Percentiles rank a stretch among this genome's conserved stretches.
Evolutionary conservation across 2,797 vertebrate genomes (phyloP).

Genomic region (Aulostomus chinensis): DNA sequence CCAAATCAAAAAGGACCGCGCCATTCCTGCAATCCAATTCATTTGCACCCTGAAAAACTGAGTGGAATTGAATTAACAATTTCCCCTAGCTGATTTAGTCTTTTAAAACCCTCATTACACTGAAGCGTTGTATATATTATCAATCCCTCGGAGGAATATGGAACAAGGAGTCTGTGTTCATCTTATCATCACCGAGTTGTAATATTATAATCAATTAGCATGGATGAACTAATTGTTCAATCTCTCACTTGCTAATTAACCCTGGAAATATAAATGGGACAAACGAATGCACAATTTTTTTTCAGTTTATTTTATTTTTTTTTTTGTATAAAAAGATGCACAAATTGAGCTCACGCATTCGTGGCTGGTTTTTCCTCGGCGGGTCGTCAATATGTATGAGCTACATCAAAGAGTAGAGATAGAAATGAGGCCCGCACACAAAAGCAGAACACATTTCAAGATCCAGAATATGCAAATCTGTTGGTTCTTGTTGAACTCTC

Average conservation of each 20-base stretch:
- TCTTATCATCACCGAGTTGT: slow-evolving; percentile 68
- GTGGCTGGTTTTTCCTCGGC: slow-evolving; percentile 55
- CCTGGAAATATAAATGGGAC: slow-evolving; percentile 70
- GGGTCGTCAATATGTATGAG: slow-evolving; percentile 80
- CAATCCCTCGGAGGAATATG: slow-evolving; percentile 65
- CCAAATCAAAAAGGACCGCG: slow-evolving; percentile 57
- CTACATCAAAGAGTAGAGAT: slow-evolving; percentile 71
- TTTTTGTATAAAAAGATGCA: slow-evolving; percentile 1
- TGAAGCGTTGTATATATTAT: slow-evolving; percentile 74
- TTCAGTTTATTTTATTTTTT: too few relatives aligned
- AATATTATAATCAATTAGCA: slow-evolving; percentile 81
- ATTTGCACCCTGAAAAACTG: slow-evolving; percentile 46
- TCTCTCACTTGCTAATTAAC: slow-evolving; percentile 75
- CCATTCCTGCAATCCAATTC: slow-evolving; percentile 30
- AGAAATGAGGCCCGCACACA: slow-evolving; percentile 63
- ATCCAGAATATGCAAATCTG: slow-evolving; percentile 71
- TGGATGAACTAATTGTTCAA: slow-evolving; percentile 76
- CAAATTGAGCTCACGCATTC: slow-evolving; percentile 60
- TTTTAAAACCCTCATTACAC: slow-evolving; percentile 77
- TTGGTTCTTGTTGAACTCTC: slow-evolving; percentile 60
- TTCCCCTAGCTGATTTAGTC: slow-evolving; percentile 70
- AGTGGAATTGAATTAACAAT: slow-evolving; percentile 76
- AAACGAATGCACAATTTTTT: slow-evolving; percentile 23
- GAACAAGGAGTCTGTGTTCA: slow-evolving; percentile 57
- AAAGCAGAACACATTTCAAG: slow-evolving; percentile 56